Evolutionary conservation across 2,888 invertebrate species (phyloP).

Genomic region (Anthrax anthrax): DNA sequence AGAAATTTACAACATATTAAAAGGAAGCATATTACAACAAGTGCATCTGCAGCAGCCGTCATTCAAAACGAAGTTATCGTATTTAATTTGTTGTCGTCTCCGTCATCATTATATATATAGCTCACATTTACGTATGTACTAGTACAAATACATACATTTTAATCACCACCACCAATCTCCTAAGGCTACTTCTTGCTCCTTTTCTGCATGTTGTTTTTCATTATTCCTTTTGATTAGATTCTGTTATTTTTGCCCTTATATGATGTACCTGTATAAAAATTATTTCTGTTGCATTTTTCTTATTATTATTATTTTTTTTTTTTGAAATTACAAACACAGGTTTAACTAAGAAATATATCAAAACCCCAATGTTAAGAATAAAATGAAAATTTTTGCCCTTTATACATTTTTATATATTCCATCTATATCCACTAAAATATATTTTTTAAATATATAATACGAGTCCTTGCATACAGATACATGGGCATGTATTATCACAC

Average conservation of each 20-base stretch:
- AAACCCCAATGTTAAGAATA: too few relatives aligned
- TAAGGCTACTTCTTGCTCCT: constrained; percentile 3
- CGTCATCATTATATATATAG: too few relatives aligned
- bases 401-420: neutral
- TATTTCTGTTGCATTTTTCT: too few relatives aligned
- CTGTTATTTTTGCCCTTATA: constrained; percentile 1
- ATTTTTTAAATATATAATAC: too few relatives aligned
- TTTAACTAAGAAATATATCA: too few relatives aligned
- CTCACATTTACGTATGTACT: too few relatives aligned
- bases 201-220: neutral
- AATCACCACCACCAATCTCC: constrained; percentile 2
- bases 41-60: constrained; percentile 7
- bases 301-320: too few relatives aligned
- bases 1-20: neutral
- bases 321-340: too few relatives aligned
- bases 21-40: constrained; percentile 7
- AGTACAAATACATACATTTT: too few relatives aligned
- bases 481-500: neutral
- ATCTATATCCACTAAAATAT: too few relatives aligned
- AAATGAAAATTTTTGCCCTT: neutral
- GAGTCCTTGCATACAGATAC: neutral
- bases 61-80: too few relatives aligned
- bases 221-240: neutral
- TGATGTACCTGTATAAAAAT: neutral
- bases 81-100: too few relatives aligned